Evolutionary conservation across 2,797 vertebrate genomes (phyloP).

Genomic region (Microchirus variegatus): DNA sequence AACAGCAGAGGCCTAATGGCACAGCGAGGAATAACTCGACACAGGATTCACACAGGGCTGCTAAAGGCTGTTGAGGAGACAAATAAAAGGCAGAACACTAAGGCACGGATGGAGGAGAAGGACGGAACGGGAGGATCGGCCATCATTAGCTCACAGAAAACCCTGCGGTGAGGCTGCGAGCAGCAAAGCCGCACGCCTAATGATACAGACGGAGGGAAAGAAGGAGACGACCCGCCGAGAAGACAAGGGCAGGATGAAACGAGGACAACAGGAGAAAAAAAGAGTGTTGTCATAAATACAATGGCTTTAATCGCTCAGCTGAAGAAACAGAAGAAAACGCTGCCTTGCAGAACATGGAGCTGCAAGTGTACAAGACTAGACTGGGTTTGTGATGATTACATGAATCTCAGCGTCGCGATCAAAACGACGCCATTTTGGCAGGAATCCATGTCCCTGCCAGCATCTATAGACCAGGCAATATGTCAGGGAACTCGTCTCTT

Average conservation of each 20-base stretch:
- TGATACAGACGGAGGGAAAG: constrained; percentile 30
- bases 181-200: constrained; percentile 29
- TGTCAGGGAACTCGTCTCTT: too few relatives aligned
- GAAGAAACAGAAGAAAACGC: constrained; percentile 11
- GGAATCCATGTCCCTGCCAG: too few relatives aligned
- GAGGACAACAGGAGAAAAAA: constrained; percentile 10
- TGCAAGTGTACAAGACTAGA: constrained; percentile 14
- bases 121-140: constrained; percentile 20
- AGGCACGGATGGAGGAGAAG: constrained; percentile 8
- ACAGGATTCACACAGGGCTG: constrained; percentile 1
- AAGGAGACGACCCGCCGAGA: constrained; percentile 42
- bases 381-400: not conserved
- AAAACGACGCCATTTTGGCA: too few relatives aligned
- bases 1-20: not conserved
- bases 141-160: constrained; percentile 64
- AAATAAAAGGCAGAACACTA: constrained; percentile 24
- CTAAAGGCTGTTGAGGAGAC: constrained; percentile 29
- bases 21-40: not conserved
- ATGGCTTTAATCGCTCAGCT: constrained; percentile 4
- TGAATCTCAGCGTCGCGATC: too few relatives aligned
- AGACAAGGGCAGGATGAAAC: constrained; percentile 33
- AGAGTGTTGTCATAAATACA: constrained; percentile 27
- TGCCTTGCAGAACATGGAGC: constrained; percentile 28
- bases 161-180: constrained; percentile 53
- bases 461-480: too few relatives aligned